Conservation (phyloP, 2,113 vertebrate species). For the Platichthys stellatus region DNA sequence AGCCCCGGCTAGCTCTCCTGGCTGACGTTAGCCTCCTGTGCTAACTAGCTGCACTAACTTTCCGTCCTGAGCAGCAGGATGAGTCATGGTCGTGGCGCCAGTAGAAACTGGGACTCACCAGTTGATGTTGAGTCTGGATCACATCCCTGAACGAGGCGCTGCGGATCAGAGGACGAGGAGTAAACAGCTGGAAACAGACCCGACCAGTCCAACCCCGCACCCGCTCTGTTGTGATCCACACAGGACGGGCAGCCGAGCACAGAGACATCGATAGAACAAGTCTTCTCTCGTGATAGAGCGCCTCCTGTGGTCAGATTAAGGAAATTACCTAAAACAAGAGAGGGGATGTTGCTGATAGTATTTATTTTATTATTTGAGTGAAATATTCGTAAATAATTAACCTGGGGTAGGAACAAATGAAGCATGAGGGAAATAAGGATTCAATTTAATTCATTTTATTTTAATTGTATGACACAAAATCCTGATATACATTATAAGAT, state of each 20-base stretch:
- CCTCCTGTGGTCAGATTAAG: background rate
- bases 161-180: background rate
- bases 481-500: too few species aligned
- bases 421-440: too few species aligned
- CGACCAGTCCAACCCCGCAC: constrained; percentile 27
- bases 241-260: constrained; percentile 24
- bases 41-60: background rate
- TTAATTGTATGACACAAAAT: too few species aligned
- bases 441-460: too few species aligned
- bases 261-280: constrained; percentile 22
- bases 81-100: background rate
- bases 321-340: too few species aligned
- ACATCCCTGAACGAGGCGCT: constrained; percentile 43
- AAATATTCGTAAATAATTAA: too few species aligned
- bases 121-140: background rate
- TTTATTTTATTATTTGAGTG: too few species aligned
- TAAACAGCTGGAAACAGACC: constrained; percentile 48
- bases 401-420: too few species aligned
- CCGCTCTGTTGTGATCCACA: constrained; percentile 24
- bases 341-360: too few species aligned
- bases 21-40: constrained; percentile 52
- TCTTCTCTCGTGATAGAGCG: too few species aligned
- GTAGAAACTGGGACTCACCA: constrained; percentile 38
- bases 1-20: constrained; percentile 7
- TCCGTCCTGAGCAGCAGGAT: background rate